A percentile compares a stretch with the other conserved stretches of the same genome.
Conservation (phyloP, 1,140 invertebrate species). For the Acyrthosiphon pisum region DNA sequence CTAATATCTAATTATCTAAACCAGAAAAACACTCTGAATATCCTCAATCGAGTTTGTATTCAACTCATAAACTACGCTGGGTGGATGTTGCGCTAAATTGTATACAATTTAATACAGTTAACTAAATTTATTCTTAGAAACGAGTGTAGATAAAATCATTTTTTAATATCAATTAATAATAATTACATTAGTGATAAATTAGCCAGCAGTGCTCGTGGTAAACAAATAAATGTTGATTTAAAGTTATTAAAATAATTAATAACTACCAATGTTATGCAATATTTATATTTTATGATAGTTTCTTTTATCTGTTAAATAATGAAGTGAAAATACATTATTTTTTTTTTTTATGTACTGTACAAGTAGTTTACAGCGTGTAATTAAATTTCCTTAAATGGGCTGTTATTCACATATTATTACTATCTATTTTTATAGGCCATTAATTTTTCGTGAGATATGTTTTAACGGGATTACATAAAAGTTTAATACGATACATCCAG, state of each 20-base stretch:
- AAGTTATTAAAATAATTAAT: not conserved
- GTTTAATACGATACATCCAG: not conserved
- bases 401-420: not conserved
- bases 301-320: not conserved
- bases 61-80: not conserved
- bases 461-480: not conserved
- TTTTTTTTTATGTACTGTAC: not conserved
- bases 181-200: not conserved
- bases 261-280: not conserved
- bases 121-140: not conserved
- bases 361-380: not conserved
- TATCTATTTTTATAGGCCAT: not conserved
- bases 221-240: not conserved
- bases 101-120: not conserved
- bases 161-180: not conserved
- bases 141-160: not conserved
- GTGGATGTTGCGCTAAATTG: not conserved
- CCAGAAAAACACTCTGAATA: not conserved
- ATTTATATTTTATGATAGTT: not conserved
- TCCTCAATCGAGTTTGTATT: not conserved
- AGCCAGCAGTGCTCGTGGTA: not conserved
- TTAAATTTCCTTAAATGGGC: constrained; percentile 5
- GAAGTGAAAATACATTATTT: not conserved
- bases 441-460: constrained; percentile 17
- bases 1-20: too few species aligned